Base-by-base conservation (phyloP, 2,888 invertebrate species). In the Platycheirus rosarum region DNA sequence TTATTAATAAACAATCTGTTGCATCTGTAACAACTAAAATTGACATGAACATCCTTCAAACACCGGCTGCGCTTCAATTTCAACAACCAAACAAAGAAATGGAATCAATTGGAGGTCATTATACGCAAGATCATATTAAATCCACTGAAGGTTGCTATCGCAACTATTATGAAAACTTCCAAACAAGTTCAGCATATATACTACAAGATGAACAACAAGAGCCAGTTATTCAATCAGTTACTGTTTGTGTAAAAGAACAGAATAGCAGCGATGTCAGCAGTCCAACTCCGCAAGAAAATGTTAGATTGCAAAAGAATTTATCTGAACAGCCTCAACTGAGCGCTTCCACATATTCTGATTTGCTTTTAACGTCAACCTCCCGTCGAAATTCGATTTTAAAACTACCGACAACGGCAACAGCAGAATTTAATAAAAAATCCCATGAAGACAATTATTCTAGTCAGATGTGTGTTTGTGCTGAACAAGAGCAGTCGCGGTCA, bases 51-150 rank as follows among this genome's bases (percentile, higher is more conserved):
- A 32, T 48, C 40, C n/a, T 48, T 11, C 77, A 77, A 77, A 77
- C 14, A 66, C 82, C 82, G 82, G 71, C 70, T 63, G 49, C 68
- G 44, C 7, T 68, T 51, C 69, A 48, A 48, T 42, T 57, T 32
- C 44, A 63, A 26, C 62, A 78, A 42, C 55, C 62, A 55, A 49
- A 71, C 62, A 55, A 18, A 23, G 68, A 71, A 71, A 53, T 53
- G 13, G 82, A 82, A 55, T 68, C 62, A 46, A 46, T 49, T 63
- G 82, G 82, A 82, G 82, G 77, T 82, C 82, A 82, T 71, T 77
- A 82, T 68, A 77, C 82, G 77, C 77, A 77, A 63, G 71, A 66
- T 77, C 71, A 76, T 82, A 77, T 77, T 77, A 82, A 76, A 76
- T 49, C 82, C 49, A 68, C 76, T 73, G 76, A 53, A 62, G 46